Evolutionary conservation across 2,797 vertebrate genomes (phyloP), one percentile per base, ranked within the genome.

Genomic region (Anisognathus igniventris): DNA sequence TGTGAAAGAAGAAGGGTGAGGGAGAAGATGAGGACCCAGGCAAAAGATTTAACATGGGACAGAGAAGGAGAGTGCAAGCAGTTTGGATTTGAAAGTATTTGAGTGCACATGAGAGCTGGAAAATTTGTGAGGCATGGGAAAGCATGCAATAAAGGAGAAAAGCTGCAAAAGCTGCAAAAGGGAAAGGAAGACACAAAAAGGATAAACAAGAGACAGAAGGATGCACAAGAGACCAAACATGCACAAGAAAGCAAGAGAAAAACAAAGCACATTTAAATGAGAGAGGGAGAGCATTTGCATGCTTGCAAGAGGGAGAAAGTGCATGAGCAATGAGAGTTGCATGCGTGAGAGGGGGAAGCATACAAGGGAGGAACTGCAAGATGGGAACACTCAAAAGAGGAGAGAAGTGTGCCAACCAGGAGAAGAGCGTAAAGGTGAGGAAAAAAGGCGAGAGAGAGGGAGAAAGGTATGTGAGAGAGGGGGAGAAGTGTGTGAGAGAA

Each of bases 301-400:
- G 2, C 28, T 30, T 44, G 11, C 4, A 2, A n/a, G 62, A 71
- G 6, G 30, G 14, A 68, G 2, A 67, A 62, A 39, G 10, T 54
- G 8, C 28, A 40, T 7, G 13, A 6, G 5, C 18, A 47, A 39
- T 30, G 7, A 66, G 5, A 74, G 14, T 10, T 23, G 35, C 30
- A 40, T 12, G 18, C 3, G 1, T 23, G 48, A 70, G 15, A 48
- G 1, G 3, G 10, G 28, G 22, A 58, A 68, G 27, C 2, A 3
- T 40, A 7, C 8, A 54, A 48, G 18, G 9, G 5, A 11, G 20
- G 22, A 76, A 8, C 3, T 50, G 15, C 58, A 72, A 54, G 35
- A 67, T 2, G 7, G 14, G 33, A 83, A 75, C 28, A 71, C 17
- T 14, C 10, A 27, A 31, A 54, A 62, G 9, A 80, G 24, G 11